Conservation (phyloP, 2,797 vertebrate genomes). For the Serranus cabrilla region DNA sequence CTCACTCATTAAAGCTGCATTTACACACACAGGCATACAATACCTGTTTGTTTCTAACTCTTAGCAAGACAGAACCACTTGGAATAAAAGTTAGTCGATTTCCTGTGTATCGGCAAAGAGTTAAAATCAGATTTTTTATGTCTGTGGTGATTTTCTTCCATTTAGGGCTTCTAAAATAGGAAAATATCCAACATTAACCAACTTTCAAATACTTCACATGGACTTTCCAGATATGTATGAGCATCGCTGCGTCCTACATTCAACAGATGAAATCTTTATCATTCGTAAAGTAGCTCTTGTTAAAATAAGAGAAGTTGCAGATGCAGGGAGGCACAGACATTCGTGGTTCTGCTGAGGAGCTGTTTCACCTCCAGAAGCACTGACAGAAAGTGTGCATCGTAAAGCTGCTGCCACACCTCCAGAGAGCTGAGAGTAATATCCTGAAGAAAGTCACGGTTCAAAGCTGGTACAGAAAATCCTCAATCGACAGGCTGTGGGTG, state of each 20-base stretch:
- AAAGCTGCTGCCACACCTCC: slow-evolving; percentile 48
- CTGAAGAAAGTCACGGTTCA: slow-evolving; percentile 21
- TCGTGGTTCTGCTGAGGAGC: slow-evolving; percentile 35
- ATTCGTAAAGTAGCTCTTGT: slow-evolving; percentile 44
- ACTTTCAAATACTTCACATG: slow-evolving; percentile 25
- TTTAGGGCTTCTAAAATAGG: slow-evolving; percentile 9
- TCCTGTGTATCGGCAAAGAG: slow-evolving; percentile 24
- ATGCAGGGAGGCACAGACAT: slow-evolving; percentile 50
- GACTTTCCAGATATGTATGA: slow-evolving; percentile 23
- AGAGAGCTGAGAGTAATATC: slow-evolving; percentile 19
- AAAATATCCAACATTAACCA: slow-evolving; percentile 18
- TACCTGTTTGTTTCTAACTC: slow-evolving; percentile 27
- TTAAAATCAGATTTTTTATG: slow-evolving; percentile 12
- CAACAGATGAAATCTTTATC: slow-evolving; percentile 44
- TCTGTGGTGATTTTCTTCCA: slow-evolving; percentile 6
- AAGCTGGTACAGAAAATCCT: slow-evolving; percentile 27
- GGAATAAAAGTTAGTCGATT: slow-evolving; percentile 11
- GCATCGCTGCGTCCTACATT: slow-evolving; percentile 55
- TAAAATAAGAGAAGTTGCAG: slow-evolving; percentile 29
- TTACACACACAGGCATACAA: slow-evolving; percentile 33
- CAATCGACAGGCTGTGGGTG: background rate
- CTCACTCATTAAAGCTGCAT: slow-evolving; percentile 52
- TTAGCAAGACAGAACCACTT: background rate
- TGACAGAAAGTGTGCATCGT: slow-evolving; percentile 21
- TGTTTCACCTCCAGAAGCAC: slow-evolving; percentile 26